Evolutionary conservation across 2,888 invertebrate genomes (phyloP).

Genomic region (Agonopterix arenella): DNA sequence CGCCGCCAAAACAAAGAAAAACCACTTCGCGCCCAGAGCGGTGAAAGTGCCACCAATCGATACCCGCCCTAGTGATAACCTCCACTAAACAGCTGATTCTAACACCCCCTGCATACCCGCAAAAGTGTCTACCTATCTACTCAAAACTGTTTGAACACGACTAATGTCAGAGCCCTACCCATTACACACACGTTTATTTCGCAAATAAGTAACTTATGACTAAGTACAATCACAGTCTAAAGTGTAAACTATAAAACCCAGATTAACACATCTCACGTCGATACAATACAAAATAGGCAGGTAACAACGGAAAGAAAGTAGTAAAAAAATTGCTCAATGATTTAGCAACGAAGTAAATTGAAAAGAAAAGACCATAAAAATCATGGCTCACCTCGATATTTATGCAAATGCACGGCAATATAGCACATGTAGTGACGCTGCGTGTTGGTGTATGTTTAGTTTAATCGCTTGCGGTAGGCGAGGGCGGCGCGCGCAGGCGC

Average conservation of each 20-base stretch:
- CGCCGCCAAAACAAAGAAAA: slow-evolving; percentile 53
- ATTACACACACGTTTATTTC: neutral
- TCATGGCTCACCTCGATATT: slow-evolving; percentile 29
- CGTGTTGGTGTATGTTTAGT: slow-evolving; percentile 31
- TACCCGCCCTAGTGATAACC: slow-evolving; percentile 28
- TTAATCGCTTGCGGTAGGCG: slow-evolving; percentile 27
- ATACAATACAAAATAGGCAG: neutral
- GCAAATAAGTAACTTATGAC: neutral
- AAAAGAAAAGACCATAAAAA: slow-evolving; percentile 10
- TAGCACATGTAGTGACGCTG: slow-evolving; percentile 32
- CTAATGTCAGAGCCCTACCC: neutral
- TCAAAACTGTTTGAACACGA: neutral
- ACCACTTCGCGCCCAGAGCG: slow-evolving; percentile 32
- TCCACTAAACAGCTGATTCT: slow-evolving; percentile 7
- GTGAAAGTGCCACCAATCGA: slow-evolving; percentile 60
- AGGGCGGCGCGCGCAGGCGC: slow-evolving; percentile 50
- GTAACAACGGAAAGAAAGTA: neutral
- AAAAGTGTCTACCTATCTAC: no score
- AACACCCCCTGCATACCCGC: neutral
- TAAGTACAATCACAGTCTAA: slow-evolving; percentile 1
- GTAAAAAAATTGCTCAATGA: neutral
- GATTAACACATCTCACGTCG: neutral
- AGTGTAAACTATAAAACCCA: slow-evolving; percentile 4
- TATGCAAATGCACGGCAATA: slow-evolving; percentile 28
- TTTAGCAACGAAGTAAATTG: neutral